Percentiles rank a stretch among this genome's conserved stretches.
Evolutionary conservation across 2,888 invertebrate genomes (phyloP).

Genomic region (Acrocyrtus sp.): DNA sequence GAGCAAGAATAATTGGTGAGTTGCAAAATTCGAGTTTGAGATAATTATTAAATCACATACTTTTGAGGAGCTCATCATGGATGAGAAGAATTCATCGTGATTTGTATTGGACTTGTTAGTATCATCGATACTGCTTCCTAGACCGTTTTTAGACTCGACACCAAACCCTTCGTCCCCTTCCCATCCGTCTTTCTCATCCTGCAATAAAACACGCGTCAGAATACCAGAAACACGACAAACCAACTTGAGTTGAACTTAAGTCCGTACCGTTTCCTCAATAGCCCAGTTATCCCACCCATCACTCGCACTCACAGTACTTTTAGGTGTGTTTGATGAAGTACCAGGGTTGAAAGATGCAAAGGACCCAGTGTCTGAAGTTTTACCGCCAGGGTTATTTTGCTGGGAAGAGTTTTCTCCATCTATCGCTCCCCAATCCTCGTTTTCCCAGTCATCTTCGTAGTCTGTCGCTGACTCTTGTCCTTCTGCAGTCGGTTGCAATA

Average conservation of each 20-base stretch:
- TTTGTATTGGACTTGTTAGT: constrained; percentile 46
- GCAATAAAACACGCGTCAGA: neutral
- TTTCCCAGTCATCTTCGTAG: constrained; percentile 87
- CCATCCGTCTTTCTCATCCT: constrained; percentile 61
- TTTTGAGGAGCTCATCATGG: constrained; percentile 34
- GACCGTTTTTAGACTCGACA: constrained; percentile 35
- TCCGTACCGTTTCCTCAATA: constrained; percentile 58
- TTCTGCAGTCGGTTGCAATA: constrained; percentile 64
- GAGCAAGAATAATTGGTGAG: no score
- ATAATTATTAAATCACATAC: no score
- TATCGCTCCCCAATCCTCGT: constrained; percentile 72
- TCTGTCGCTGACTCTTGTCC: constrained; percentile 83
- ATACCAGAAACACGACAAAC: neutral
- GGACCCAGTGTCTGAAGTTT: constrained; percentile 16
- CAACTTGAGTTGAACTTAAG: neutral
- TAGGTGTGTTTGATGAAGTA: constrained; percentile 11
- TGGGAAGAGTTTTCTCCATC: constrained; percentile 46
- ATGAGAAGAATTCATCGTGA: constrained; percentile 53
- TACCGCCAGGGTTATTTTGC: constrained; percentile 10
- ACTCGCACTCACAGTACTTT: constrained; percentile 23
- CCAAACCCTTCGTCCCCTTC: constrained; percentile 46
- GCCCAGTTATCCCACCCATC: constrained; percentile 63
- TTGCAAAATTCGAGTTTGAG: no score
- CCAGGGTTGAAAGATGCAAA: no score
- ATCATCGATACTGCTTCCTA: constrained; percentile 16